Percentiles rank a stretch among this genome's conserved stretches.
These are phyloP conservation scores for Gobio occitaniae DNA, from an alignment of 2,797 vertebrate species.

Conservation along the genomic window DNA sequence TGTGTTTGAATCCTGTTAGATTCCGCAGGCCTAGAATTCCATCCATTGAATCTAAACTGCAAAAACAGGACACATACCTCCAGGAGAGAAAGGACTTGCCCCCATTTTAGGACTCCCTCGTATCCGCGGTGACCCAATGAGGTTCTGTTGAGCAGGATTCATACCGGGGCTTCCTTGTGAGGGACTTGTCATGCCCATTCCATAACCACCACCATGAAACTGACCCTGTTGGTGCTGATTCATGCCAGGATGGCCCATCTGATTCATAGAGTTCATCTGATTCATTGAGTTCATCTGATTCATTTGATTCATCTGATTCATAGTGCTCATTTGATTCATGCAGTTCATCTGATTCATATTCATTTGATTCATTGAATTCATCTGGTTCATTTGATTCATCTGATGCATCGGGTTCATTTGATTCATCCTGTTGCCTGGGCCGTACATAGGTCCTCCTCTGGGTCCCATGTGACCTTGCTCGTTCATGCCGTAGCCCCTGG, in stretches of 20 bases:
- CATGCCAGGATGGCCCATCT: slow-evolving; percentile 76
- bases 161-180: slow-evolving; percentile 90
- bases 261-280: slow-evolving; percentile 72
- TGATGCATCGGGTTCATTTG: slow-evolving; percentile 72
- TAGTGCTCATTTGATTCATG: slow-evolving; percentile 67
- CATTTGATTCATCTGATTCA: slow-evolving; percentile 76
- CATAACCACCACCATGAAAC: slow-evolving; percentile 86
- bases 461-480: slow-evolving; percentile 85
- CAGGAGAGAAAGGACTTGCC: slow-evolving; percentile 93
- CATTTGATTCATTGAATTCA: slow-evolving; percentile 80
- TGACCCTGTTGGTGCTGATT: slow-evolving; percentile 81
- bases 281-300: slow-evolving; percentile 65
- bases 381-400: slow-evolving; percentile 72
- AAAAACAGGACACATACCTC: slow-evolving; percentile 79
- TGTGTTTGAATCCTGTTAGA: background rate
- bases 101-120: slow-evolving; percentile 93
- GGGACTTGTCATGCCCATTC: slow-evolving; percentile 90
- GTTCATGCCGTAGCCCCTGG: slow-evolving; percentile 82
- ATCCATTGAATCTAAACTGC: background rate
- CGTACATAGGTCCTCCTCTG: slow-evolving; percentile 82
- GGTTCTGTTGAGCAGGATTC: slow-evolving; percentile 83
- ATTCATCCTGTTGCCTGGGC: slow-evolving; percentile 76
- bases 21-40: background rate
- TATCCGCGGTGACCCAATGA: slow-evolving; percentile 93
- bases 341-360: slow-evolving; percentile 72